These are phyloP conservation scores for Nemotelus pantherinus DNA, from an alignment of 2,888 invertebrate genomes.

Conservation along the genomic window DNA sequence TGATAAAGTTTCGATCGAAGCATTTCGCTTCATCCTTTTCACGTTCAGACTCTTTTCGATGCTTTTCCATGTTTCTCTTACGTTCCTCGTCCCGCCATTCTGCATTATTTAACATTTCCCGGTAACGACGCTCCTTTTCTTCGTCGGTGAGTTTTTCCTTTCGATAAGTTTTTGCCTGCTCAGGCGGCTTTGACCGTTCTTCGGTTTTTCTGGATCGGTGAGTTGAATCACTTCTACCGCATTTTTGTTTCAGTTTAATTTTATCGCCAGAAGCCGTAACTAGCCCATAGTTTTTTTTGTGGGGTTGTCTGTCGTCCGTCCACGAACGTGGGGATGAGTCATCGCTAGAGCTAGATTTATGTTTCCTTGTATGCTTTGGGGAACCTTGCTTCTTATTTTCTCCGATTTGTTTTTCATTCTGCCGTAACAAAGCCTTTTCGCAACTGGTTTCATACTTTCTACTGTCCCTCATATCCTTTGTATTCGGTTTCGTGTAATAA, in stretches of 20 bases:
- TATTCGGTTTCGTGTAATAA: too few relatives aligned
- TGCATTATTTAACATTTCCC: constrained; percentile 88
- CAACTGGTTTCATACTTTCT: too few relatives aligned
- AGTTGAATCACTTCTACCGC: not conserved
- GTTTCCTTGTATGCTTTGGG: not conserved
- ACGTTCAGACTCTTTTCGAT: constrained; percentile 70
- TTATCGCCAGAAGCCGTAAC: constrained; percentile 63
- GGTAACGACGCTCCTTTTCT: constrained; percentile 76
- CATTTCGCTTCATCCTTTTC: constrained; percentile 64
- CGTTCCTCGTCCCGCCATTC: constrained; percentile 74
- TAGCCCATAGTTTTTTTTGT: constrained; percentile 61
- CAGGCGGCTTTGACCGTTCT: not conserved
- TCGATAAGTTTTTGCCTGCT: constrained; percentile 15
- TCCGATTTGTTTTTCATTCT: too few relatives aligned
- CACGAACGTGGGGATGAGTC: constrained; percentile 10
- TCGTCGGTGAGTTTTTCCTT: constrained; percentile 67
- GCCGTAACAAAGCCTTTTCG: too few relatives aligned
- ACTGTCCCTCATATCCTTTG: too few relatives aligned
- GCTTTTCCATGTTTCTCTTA: constrained; percentile 71
- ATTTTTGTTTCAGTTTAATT: constrained; percentile 41
- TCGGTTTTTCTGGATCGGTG: not conserved
- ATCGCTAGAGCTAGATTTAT: not conserved
- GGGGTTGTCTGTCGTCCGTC: not conserved
- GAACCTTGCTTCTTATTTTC: too few relatives aligned
- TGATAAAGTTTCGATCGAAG: constrained; percentile 67